phyloP scores from a whole-genome alignment of 2,888 invertebrate genomes.

The Baronia brevicornis region DNA sequence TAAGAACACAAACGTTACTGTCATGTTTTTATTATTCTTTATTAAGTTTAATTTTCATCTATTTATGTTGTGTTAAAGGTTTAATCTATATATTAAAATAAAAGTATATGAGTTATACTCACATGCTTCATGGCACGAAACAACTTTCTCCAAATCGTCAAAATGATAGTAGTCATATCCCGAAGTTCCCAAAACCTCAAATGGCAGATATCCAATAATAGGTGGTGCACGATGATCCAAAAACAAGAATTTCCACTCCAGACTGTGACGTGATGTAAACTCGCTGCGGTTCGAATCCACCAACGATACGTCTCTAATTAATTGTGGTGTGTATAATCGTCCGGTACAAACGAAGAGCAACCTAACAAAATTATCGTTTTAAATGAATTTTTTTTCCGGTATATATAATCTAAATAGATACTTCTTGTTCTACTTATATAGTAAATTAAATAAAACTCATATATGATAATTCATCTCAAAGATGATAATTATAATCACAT shows the following conservation, averaged over 20 bases:
- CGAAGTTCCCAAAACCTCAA: conserved; percentile 95
- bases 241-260: conserved; percentile 97
- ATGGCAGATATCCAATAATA: conserved; percentile 94
- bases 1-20: too few relatives aligned
- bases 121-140: conserved; percentile 91
- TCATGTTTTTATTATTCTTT: too few relatives aligned
- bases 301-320: conserved; percentile 89
- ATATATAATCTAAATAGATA: too few relatives aligned
- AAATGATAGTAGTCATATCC: conserved; percentile 97
- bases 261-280: conserved; percentile 93
- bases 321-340: conserved; percentile 85
- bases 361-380: too few relatives aligned
- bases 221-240: conserved; percentile 93
- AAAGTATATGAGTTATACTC: conserved; percentile 57
- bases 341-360: conserved; percentile 89
- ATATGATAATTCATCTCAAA: too few relatives aligned
- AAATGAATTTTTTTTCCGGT: too few relatives aligned
- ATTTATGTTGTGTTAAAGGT: too few relatives aligned
- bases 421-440: too few relatives aligned
- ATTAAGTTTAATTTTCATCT: background rate
- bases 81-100: conserved; percentile 1
- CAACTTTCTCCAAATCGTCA: conserved; percentile 92
- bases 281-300: conserved; percentile 86
- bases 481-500: too few relatives aligned
- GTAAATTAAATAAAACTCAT: background rate